Evolutionary conservation across 23 tunicate genomes (phyloP).

Genomic region (Ciona savignyi): DNA sequence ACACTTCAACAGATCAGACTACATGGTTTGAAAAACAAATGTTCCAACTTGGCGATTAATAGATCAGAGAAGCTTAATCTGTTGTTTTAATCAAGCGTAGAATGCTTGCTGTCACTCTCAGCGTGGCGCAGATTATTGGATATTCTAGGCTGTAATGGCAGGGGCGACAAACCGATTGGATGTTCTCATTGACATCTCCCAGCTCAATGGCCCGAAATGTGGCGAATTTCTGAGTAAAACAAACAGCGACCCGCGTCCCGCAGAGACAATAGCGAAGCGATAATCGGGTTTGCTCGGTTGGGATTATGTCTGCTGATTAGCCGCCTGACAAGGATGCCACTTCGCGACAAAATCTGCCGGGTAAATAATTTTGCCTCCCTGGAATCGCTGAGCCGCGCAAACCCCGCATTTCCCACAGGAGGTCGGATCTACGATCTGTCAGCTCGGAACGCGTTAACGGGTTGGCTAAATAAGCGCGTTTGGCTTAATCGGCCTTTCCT

Average conservation of each 20-base stretch:
- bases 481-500: neutral
- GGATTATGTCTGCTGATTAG: neutral
- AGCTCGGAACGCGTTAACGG: neutral
- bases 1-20: no score
- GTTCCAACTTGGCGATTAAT: neutral
- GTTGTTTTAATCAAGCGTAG: neutral
- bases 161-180: neutral
- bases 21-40: no score
- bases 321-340: neutral
- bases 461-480: conserved; percentile 1
- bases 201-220: neutral
- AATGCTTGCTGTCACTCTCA: neutral
- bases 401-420: neutral
- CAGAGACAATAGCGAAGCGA: neutral
- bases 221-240: neutral
- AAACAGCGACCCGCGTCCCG: neutral
- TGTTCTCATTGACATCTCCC: neutral
- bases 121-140: neutral
- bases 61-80: neutral
- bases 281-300: neutral
- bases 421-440: neutral
- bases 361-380: neutral
- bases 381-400: neutral
- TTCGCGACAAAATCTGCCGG: conserved; percentile 1
- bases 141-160: neutral